Percentiles rank a stretch among this genome's conserved stretches.
phyloP scores from a whole-genome alignment of 2,797 vertebrate genomes.

The Catamblyrhynchus diadema region DNA sequence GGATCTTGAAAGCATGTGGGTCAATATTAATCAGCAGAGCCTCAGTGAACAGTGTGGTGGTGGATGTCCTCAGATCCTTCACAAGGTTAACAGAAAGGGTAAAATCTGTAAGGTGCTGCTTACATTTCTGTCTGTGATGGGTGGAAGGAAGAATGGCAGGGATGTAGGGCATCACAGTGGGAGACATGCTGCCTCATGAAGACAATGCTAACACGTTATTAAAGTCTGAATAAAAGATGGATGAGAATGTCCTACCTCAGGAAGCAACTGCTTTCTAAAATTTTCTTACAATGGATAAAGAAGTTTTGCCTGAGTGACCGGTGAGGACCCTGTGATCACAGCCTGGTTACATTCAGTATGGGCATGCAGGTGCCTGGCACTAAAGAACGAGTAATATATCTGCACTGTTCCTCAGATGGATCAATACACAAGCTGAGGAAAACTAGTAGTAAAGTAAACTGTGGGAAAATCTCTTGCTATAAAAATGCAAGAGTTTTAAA shows the following conservation, averaged over 20 bases:
- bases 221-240: neutral
- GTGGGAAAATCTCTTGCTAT: neutral
- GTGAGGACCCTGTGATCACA: neutral
- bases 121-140: neutral
- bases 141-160: neutral
- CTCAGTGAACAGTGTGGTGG: neutral
- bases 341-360: neutral
- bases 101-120: neutral
- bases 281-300: neutral
- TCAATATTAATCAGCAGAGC: neutral
- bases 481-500: neutral
- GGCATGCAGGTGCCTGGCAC: neutral
- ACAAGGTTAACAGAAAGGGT: neutral
- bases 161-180: neutral
- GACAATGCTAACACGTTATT: neutral
- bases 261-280: neutral
- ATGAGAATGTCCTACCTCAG: neutral
- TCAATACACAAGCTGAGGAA: neutral
- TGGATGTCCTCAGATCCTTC: neutral
- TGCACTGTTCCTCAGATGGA: neutral
- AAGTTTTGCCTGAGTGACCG: neutral
- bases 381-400: neutral
- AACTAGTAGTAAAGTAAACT: neutral
- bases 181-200: neutral
- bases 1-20: neutral